Evolutionary conservation across 2,113 vertebrate species (phyloP).

Genomic region (Asarcornis scutulata): DNA sequence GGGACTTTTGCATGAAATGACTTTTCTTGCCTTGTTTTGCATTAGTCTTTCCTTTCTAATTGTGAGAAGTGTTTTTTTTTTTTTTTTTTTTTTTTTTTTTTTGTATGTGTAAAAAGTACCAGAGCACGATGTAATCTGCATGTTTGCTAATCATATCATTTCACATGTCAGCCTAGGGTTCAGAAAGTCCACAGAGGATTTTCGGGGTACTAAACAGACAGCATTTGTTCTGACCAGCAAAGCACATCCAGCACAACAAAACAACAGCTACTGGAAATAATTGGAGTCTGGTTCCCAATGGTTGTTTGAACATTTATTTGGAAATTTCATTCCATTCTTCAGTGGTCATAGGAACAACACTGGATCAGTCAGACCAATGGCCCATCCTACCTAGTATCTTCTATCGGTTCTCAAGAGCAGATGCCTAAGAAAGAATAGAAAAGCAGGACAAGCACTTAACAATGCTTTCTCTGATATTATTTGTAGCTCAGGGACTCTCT

Average conservation of each 20-base stretch:
- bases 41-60: background rate
- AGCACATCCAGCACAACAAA: background rate
- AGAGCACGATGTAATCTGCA: background rate
- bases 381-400: background rate
- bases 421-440: background rate
- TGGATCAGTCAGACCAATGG: rapidly evolving
- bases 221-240: background rate
- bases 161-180: background rate
- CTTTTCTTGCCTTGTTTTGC: background rate
- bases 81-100: background rate
- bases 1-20: background rate
- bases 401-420: rapidly evolving
- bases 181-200: background rate
- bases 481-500: background rate
- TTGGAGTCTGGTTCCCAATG: background rate
- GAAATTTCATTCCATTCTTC: background rate
- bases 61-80: background rate
- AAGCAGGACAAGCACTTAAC: background rate
- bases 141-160: background rate
- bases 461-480: background rate
- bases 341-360: background rate
- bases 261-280: background rate
- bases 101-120: rapidly evolving
- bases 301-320: background rate
- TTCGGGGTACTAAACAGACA: background rate